Evolutionary conservation across 2,888 invertebrate genomes (phyloP).

Genomic region (Drosophila melanocephala): DNA sequence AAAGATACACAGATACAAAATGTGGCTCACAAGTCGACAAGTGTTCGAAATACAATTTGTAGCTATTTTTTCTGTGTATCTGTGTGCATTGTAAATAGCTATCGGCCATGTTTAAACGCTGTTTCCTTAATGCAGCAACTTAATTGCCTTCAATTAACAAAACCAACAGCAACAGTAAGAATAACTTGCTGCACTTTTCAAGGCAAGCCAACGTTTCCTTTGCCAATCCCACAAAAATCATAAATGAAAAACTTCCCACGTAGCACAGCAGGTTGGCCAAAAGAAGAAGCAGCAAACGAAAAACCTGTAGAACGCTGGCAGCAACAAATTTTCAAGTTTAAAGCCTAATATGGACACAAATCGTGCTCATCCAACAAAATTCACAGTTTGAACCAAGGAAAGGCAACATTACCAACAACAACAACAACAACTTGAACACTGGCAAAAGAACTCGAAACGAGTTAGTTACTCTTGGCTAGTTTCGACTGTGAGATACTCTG

Average conservation of each 20-base stretch:
- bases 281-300: constrained; percentile 12
- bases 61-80: constrained; percentile 15
- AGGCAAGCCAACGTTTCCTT: constrained; percentile 44
- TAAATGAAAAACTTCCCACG: constrained; percentile 60
- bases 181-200: constrained; percentile 36
- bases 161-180: constrained; percentile 27
- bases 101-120: constrained; percentile 41
- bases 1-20: constrained; percentile 31
- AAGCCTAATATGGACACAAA: constrained; percentile 59
- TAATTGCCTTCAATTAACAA: constrained; percentile 60
- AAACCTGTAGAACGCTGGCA: constrained; percentile 68
- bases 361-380: constrained; percentile 52
- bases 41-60: constrained; percentile 44
- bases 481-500: constrained; percentile 4
- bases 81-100: constrained; percentile 29
- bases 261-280: constrained; percentile 54
- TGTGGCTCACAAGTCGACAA: constrained; percentile 38
- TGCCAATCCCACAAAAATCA: constrained; percentile 9
- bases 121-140: constrained; percentile 66
- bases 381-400: constrained; percentile 5
- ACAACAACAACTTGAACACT: not conserved
- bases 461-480: not conserved
- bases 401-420: constrained; percentile 1
- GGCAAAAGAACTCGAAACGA: constrained; percentile 2
- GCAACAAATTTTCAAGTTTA: constrained; percentile 71